Base-by-base conservation (phyloP, 1,140 invertebrate genomes). In the Mya arenaria region DNA sequence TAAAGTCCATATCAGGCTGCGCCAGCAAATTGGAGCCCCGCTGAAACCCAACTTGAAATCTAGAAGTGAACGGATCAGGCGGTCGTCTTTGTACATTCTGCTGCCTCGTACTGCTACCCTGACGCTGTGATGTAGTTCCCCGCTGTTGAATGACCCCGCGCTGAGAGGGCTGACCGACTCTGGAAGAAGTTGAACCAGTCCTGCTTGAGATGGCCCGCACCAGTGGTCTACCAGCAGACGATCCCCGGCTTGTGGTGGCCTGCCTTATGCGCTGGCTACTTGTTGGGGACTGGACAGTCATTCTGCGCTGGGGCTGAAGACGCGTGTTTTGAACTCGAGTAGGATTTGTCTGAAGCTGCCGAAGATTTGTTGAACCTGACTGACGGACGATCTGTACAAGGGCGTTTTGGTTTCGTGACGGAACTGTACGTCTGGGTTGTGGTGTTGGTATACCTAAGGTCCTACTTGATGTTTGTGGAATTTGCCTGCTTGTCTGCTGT, bases 31-130 rank as follows among this genome's bases (percentile, higher is more conserved):
- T 60, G 8, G 77, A 80, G 34, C 77, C 77, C 19, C 65, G 34
- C 48, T 69, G 65, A 44, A 80, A 80, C 44, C 77, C 77, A 32
- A 66, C 65, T 36, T 63, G 52, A 71, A 80, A 80, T n/a, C 77
- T 56, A 13, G 2, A n/a, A 1, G 77, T 80, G 37, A 80, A 80
- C 4, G 77, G 77, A 62, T 80, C 77, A 25, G 77, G 77, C 32
- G 28, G 75, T 32, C 56, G 55, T 39, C 56, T 23, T 25, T 58
- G 30, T 2, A 39, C n/a, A 15, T 23, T 15, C n/a, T 62, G 55
- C 13, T 15, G 17, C 13, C 60, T 63, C 34, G 28, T 23, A 15
- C 28, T 17, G 36, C 19, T 17, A 19, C 36, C 48, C 32, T 41
- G 36, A 25, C 15, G 48, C 19, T 36, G 30, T 10, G 32, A 52